Evolutionary conservation across 2,888 invertebrate species (phyloP), one percentile per base, ranked within the genome.

Genomic region (Kryphioiulus occultus): DNA sequence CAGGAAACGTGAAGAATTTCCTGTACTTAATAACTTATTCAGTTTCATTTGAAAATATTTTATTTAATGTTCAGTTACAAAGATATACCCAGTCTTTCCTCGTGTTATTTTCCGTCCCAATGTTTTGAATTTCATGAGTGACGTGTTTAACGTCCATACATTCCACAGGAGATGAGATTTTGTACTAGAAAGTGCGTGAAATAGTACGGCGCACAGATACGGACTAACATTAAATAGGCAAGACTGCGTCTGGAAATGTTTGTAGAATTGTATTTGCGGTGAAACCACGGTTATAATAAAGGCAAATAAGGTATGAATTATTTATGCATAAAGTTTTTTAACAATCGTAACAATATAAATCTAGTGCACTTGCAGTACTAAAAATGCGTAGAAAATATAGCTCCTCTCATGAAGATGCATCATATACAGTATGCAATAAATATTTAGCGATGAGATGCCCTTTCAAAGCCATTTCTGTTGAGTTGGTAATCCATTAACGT

Each of bases 391-490:
- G 68, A 68, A 68, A 68, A 68, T 12, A n/a, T n/a, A 68, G 12
- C 12, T 10, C 68, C 68, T 26, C 26, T 68, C 26, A 68, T 26
- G n/a, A 12, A 26, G 68, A 26, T 68, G 68, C 4, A 26, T 68
- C n/a, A 68, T n/a, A 68, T 53, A n/a, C 68, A 59, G 7, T 35
- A 35, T 35, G n/a, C n/a, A 3, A 68, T 26, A 68, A 68, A 68
- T 26, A 68, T 26, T 68, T 26, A 68, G 15, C 68, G 68, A 68
- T 68, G 68, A n/a, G 68, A 22, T 68, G 68, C 68, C 68, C 68
- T 39, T 89, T 92, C 92, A 90, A 92, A 92, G 12, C 92, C 92
- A 90, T 92, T 92, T 89, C 89, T 90, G 12, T 90, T 90, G 5
- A 85, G 86, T 19, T 90, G 90, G 90, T 91, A 92, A 90, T 92